Base-by-base conservation (phyloP, 2,113 vertebrate genomes). In the Python bivittatus region DNA sequence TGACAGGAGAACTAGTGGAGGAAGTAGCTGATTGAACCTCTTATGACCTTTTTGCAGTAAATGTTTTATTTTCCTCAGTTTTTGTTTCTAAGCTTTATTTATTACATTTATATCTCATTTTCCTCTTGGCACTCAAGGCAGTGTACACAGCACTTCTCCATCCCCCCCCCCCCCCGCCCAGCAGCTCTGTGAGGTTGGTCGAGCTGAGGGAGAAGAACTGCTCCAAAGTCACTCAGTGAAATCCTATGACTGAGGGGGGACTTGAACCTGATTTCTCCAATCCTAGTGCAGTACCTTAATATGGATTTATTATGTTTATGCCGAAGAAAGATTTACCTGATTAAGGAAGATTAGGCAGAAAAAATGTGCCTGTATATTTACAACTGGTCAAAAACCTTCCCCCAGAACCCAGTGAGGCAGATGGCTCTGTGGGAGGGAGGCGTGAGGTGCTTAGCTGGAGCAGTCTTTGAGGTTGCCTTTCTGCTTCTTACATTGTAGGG, bases 131-230 rank as follows among this genome's bases (percentile, higher is more conserved):
- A 7, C 7, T 79, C 72, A 79, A 42, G 72, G 33, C 72, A 79
- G 20, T 79, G 33, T 42, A 79, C 17, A 42, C 9, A 79, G 33
- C 22, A 42, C 72, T 42, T 42, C 72, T 79, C 72, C 72, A 79
- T 8, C 0, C 1, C 0, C 4, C 1, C 2, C 33, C 15, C n/a
- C 6, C 68, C 48, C 5, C 48, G 5, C 44, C 5, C 68, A 38
- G 8, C 22, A 79, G 72, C 6, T 42, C 42, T 79, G 33, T 22
- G 42, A 42, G 38, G 33, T 79, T 38, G 38, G 33, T 79, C 42
- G 33, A 33, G 72, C 20, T 79, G 33, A 79, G 33, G 22, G 33
- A 79, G 15, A 20, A 79, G 72, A 33, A 79, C 72, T 79, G 7
- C 72, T 79, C 33, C 72, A 79, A 79, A 42, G 25, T 64, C 42